phyloP scores from a whole-genome alignment of 1,140 invertebrate genomes.

The Yoshiicerus persimilis region DNA sequence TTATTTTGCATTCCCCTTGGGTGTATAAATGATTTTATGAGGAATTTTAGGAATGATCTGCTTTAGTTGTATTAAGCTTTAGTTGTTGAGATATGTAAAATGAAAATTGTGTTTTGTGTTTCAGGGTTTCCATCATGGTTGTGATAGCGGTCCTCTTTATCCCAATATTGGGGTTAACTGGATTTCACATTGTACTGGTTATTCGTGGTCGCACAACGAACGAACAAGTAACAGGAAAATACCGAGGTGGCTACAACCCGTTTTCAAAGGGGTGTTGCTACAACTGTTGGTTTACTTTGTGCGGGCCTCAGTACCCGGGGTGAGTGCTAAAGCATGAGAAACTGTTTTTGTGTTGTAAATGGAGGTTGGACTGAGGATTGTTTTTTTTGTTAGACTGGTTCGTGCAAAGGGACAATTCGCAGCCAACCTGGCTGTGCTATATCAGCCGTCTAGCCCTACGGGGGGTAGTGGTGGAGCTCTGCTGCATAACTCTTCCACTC shows the following conservation, averaged over 20 bases:
- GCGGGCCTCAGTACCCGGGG: constrained; percentile 96
- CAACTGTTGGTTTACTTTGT: constrained; percentile 93
- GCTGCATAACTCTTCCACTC: neutral
- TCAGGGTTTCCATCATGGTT: constrained; percentile 88
- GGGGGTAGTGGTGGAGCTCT: neutral
- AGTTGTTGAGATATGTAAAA: neutral
- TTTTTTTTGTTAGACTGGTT: constrained; percentile 15
- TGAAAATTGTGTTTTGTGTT: neutral
- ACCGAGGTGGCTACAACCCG: constrained; percentile 95
- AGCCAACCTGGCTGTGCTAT: constrained; percentile 33
- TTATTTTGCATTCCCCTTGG: too few species aligned
- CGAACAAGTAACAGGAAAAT: constrained; percentile 99
- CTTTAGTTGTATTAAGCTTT: neutral
- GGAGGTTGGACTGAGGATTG: neutral
- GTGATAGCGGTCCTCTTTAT: constrained; percentile 88
- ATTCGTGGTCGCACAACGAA: constrained; percentile 98
- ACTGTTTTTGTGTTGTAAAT: neutral
- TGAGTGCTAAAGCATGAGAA: constrained; percentile 55
- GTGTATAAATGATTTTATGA: too few species aligned
- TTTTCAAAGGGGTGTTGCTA: constrained; percentile 90
- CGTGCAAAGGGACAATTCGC: constrained; percentile 26
- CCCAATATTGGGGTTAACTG: constrained; percentile 95
- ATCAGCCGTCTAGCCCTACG: constrained; percentile 15
- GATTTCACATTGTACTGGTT: constrained; percentile 96
- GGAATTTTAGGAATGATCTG: too few species aligned